phyloP scores from a whole-genome alignment of 2,113 vertebrate genomes.

The Symphodus melops region DNA sequence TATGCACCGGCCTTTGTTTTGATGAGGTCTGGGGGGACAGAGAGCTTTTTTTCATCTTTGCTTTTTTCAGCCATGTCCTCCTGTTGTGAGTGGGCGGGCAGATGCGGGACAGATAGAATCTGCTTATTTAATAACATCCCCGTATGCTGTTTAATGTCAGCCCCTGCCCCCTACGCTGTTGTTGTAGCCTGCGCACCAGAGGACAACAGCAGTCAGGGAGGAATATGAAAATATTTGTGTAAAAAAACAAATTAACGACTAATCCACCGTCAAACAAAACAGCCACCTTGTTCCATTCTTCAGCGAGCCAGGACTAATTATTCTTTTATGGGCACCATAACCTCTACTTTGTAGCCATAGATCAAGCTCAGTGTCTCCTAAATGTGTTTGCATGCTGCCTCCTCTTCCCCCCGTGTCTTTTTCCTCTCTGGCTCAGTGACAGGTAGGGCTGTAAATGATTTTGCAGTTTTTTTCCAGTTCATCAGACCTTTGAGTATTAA shows the following conservation, averaged over 20 bases:
- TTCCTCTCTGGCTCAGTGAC: constrained; percentile 33
- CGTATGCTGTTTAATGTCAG: constrained; percentile 41
- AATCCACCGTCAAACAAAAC: background rate
- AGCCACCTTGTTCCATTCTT: background rate
- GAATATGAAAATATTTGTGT: constrained; percentile 27
- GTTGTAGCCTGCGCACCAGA: constrained; percentile 5
- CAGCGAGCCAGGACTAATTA: constrained; percentile 9
- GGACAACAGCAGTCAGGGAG: constrained; percentile 20
- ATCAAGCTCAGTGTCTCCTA: constrained; percentile 18
- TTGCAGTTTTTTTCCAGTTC: constrained; percentile 43
- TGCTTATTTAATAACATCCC: constrained; percentile 49
- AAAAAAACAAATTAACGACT: constrained; percentile 15
- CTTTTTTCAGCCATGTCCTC: constrained; percentile 5
- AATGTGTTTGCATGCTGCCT: constrained; percentile 1
- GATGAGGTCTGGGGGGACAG: constrained; percentile 6
- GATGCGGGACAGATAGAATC: constrained; percentile 44
- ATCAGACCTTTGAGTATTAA: constrained; percentile 63
- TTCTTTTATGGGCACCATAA: constrained; percentile 26
- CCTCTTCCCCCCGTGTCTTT: background rate
- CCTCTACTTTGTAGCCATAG: constrained; percentile 26
- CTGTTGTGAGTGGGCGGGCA: constrained; percentile 11
- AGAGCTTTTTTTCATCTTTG: background rate
- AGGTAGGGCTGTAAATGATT: constrained; percentile 49
- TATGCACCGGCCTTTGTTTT: background rate
- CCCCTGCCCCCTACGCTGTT: constrained; percentile 3